A percentile compares a stretch with the other conserved stretches of the same genome.
Conservation (phyloP, 2,113 vertebrate species). For the Dissostichus mawsoni region DNA sequence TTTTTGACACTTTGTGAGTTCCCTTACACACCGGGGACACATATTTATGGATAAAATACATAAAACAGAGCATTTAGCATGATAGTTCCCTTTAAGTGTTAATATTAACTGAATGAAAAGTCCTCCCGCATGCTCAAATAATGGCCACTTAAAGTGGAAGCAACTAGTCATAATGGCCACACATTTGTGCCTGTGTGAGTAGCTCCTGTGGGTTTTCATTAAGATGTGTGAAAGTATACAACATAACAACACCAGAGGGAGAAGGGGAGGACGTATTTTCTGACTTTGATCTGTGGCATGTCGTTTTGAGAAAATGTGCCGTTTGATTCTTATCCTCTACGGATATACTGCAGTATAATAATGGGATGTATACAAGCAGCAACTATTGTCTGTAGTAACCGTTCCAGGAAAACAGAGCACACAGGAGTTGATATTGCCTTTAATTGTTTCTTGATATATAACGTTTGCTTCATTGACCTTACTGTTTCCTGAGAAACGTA, state of each 20-base stretch:
- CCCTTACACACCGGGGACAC: too few relatives aligned
- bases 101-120: neutral
- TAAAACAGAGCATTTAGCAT: too few relatives aligned
- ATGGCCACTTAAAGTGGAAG: conserved; percentile 17
- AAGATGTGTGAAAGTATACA: conserved; percentile 22
- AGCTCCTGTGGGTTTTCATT: conserved; percentile 15
- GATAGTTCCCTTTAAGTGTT: too few relatives aligned
- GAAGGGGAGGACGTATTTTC: neutral
- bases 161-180: conserved; percentile 39
- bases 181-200: neutral
- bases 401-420: neutral
- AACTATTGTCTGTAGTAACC: neutral
- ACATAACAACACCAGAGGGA: neutral
- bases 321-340: neutral
- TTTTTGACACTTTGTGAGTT: too few relatives aligned
- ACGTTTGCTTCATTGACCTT: neutral
- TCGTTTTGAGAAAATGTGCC: neutral
- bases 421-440: neutral
- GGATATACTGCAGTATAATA: neutral
- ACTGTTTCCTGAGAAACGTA: neutral
- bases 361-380: neutral
- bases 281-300: conserved; percentile 18
- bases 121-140: conserved; percentile 7
- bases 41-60: too few relatives aligned
- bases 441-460: neutral